Evolutionary conservation across 2,797 vertebrate species (phyloP), one percentile per base, ranked within the genome.

Genomic region (Enoplosus armatus): DNA sequence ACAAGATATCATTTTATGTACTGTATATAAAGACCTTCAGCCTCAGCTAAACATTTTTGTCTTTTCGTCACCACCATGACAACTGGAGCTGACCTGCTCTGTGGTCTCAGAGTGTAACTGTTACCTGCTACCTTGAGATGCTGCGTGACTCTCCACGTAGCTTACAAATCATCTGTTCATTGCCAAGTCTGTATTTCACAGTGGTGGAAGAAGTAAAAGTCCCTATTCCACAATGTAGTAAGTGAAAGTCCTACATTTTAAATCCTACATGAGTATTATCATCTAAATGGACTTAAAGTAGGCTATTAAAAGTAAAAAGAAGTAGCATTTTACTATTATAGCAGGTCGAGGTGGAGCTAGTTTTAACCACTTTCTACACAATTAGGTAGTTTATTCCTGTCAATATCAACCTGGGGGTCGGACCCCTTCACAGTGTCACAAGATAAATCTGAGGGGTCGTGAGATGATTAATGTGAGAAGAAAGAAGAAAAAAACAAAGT

Each of bases 1-100:
- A 71, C 43, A 50, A 73, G 43, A 62, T 68, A 8, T 33, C n/a
- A n/a, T n/a, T n/a, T n/a, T n/a, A 27, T 11, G 24, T 11, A 15
- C 10, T 31, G 26, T 54, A 53, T 16, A 51, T 61, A 15, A 73
- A 66, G 50, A 73, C 22, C 29, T 79, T 55, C 37, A 65, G 62
- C 61, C 55, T 31, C 31, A 75, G 50, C 59, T 77, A 29, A 75
- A 83, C 72, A 77, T 85, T 69, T 83, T 75, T 80, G 39, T 73
- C 26, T 66, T 79, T 85, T 70, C 27, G 1, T 72, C 89, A 84
- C 76, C 59, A 10, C 63, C 50, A 0, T 77, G 81, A 65, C 66
- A 89, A 63, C 51, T 15, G 51, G 24, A 83, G 26, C 26, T 41
- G 75, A 51, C 50, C 78, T 5, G 8, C 56, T 60, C 18, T 29